These are phyloP conservation scores for Chiridota heheva DNA, from an alignment of 35 echinoderm and acorn worm species.

Conservation along the genomic window DNA sequence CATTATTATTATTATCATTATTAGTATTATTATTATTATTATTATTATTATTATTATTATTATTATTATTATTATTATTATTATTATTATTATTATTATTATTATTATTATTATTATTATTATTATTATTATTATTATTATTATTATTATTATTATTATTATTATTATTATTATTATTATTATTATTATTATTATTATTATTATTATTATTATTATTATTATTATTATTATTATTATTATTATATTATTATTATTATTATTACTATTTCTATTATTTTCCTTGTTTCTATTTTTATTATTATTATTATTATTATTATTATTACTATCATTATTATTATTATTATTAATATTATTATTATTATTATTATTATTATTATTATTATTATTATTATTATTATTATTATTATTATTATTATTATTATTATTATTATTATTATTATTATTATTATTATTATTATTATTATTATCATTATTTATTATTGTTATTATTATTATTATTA, in stretches of 20 bases:
- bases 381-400: no score
- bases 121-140: not conserved
- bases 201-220: not conserved
- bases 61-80: conserved; percentile 4
- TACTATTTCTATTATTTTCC: not conserved
- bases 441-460: no score
- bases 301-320: no score
- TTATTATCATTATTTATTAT: no score
- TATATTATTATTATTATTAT: not conserved
- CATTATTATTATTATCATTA: no score
- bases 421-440: no score
- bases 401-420: no score
- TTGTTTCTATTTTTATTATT: no score
- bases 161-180: conserved; percentile 4
- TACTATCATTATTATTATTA: no score
- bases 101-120: conserved; percentile 1
- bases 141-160: not conserved
- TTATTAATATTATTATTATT: no score
- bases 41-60: not conserved
- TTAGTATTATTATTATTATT: not conserved
- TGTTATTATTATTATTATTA: no score
- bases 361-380: no score
- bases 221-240: not conserved
- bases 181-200: not conserved
- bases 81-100: not conserved